Percentiles rank a stretch among this genome's conserved stretches.
phyloP scores from a whole-genome alignment of 1,140 invertebrate species.

The Mycetomoellerius zeteki region DNA sequence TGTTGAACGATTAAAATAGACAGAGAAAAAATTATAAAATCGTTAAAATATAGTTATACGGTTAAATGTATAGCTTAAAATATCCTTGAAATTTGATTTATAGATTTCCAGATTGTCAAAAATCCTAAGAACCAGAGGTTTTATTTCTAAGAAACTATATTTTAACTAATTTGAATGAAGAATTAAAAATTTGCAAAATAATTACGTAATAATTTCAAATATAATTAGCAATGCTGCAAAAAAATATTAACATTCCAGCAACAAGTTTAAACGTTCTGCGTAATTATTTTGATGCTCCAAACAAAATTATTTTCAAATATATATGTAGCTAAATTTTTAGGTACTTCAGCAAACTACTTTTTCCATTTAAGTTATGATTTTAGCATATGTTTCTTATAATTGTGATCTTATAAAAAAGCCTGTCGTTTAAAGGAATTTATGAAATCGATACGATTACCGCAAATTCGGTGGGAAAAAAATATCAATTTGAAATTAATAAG shows the following conservation, averaged over 20 bases:
- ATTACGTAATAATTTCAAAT: too few relatives aligned
- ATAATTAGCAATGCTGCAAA: too few relatives aligned
- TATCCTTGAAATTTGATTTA: slow-evolving; percentile 12
- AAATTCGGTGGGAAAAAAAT: not conserved
- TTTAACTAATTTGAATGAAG: not conserved
- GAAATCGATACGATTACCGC: not conserved
- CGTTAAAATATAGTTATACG: not conserved
- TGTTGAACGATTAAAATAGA: not conserved
- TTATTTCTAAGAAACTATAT: not conserved
- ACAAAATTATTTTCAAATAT: too few relatives aligned
- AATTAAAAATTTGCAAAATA: slow-evolving; percentile 13
- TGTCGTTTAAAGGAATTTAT: not conserved
- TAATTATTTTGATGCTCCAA: too few relatives aligned
- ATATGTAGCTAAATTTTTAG: too few relatives aligned
- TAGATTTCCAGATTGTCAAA: not conserved
- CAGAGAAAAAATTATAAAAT: not conserved
- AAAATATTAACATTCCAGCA: too few relatives aligned
- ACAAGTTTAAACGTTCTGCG: too few relatives aligned
- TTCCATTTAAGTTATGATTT: not conserved
- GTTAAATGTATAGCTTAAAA: not conserved
- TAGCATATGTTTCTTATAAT: not conserved
- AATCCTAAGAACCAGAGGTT: not conserved
- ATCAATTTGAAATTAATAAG: slow-evolving; percentile 29
- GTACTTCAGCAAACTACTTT: too few relatives aligned
- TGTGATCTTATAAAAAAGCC: not conserved